Evolutionary conservation across 2,888 invertebrate species (phyloP).

Genomic region (Gymnocheta viridis): DNA sequence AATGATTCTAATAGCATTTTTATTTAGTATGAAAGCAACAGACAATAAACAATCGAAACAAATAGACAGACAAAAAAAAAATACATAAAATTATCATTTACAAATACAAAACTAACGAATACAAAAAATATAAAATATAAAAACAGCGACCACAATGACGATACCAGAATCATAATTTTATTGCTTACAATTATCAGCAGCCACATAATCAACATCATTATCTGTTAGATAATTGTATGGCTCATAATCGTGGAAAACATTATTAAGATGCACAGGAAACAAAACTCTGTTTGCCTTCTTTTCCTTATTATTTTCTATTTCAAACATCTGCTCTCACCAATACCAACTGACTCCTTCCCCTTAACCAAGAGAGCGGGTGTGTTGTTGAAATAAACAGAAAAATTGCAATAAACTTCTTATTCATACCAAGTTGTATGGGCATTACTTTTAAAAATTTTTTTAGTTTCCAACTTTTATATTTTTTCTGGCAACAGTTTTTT

Average conservation of each 20-base stretch:
- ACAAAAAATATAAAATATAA: constrained; percentile 10
- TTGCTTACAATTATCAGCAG: not conserved
- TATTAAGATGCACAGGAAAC: not conserved
- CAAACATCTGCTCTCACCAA: constrained; percentile 53
- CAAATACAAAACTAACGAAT: constrained; percentile 12
- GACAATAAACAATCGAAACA: constrained; percentile 42
- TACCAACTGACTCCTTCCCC: not conserved
- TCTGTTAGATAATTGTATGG: not conserved
- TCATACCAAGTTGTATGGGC: constrained; percentile 21
- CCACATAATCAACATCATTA: not conserved
- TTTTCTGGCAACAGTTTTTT: constrained; percentile 28
- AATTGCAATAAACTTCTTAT: constrained; percentile 58
- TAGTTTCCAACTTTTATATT: constrained; percentile 29
- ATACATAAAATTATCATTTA: not conserved
- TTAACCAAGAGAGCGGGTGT: constrained; percentile 26
- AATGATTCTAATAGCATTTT: constrained; percentile 1
- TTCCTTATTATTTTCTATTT: not conserved
- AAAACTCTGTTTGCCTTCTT: too few species aligned
- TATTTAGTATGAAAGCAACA: constrained; percentile 36
- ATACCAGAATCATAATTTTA: not conserved
- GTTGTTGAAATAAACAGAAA: constrained; percentile 13
- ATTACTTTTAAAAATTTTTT: constrained; percentile 10
- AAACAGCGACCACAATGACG: not conserved
- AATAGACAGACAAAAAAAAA: not conserved
- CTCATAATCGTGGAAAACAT: constrained; percentile 42